Conservation (phyloP, 53 echinoderm and acorn worm species). For the Holothuria scabra region DNA sequence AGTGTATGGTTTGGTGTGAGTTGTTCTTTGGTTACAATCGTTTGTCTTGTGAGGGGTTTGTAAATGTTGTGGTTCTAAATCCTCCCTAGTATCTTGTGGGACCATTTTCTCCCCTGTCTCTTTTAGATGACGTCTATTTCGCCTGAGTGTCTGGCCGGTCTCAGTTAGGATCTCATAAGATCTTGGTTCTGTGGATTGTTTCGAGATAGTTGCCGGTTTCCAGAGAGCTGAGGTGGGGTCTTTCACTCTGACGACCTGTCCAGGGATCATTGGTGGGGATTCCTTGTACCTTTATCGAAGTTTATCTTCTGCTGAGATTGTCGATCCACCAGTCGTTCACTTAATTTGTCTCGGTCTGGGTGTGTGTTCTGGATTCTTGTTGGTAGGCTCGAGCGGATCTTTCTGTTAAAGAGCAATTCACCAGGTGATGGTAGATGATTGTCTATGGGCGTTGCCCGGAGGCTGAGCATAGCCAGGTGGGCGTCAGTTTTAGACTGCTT, state of each 20-base stretch:
- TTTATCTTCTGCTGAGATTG: constrained; percentile 55
- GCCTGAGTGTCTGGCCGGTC: constrained; percentile 44
- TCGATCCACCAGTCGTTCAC: constrained; percentile 34
- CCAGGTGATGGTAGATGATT: constrained; percentile 54
- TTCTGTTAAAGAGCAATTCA: constrained; percentile 54
- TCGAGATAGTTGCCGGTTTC: constrained; percentile 44
- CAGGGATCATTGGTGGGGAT: constrained; percentile 46
- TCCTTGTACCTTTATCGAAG: constrained; percentile 50
- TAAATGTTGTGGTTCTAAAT: not conserved
- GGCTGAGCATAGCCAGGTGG: constrained; percentile 44
- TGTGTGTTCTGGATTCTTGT: constrained; percentile 33
- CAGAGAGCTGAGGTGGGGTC: constrained; percentile 49
- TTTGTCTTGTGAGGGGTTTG: too few relatives aligned
- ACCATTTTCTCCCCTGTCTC: constrained; percentile 8
- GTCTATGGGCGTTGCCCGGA: constrained; percentile 33
- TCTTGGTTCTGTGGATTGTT: constrained; percentile 42
- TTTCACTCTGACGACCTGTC: constrained; percentile 44
- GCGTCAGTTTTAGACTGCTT: constrained; percentile 25
- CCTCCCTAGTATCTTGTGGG: too few relatives aligned
- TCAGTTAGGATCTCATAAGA: not conserved
- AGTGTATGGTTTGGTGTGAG: not conserved
- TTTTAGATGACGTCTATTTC: too few relatives aligned
- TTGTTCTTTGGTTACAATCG: not conserved
- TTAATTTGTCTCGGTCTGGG: not conserved
- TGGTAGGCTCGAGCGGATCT: constrained; percentile 56